These are phyloP conservation scores for Turnix velox DNA, from an alignment of 2,113 vertebrate species.

Conservation along the genomic window DNA sequence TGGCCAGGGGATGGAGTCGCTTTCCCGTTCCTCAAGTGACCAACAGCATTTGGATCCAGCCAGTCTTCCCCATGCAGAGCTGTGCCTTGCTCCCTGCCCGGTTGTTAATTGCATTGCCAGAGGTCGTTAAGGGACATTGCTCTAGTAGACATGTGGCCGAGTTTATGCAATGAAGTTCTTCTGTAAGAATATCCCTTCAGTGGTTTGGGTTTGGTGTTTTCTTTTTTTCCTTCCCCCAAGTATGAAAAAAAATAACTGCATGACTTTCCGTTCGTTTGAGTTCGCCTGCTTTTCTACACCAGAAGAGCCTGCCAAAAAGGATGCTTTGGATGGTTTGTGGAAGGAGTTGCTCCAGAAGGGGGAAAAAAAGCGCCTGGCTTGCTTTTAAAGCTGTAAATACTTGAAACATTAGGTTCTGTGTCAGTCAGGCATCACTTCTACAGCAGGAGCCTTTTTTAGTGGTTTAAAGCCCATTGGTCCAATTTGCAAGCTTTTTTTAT, in stretches of 20 bases:
- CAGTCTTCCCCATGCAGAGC: not conserved
- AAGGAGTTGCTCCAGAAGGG: constrained; percentile 69
- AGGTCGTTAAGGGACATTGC: constrained; percentile 56
- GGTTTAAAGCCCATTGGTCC: not conserved
- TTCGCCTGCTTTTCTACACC: constrained; percentile 70
- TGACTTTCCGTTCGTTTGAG: constrained; percentile 64
- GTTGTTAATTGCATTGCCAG: constrained; percentile 21
- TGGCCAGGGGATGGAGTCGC: not conserved
- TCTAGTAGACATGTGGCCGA: constrained; percentile 34
- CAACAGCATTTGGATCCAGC: not conserved
- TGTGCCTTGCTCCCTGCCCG: not conserved
- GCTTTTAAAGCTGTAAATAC: constrained; percentile 63
- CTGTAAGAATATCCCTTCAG: constrained; percentile 56
- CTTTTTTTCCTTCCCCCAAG: constrained; percentile 48
- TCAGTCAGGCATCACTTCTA: constrained; percentile 43
- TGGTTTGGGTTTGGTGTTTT: constrained; percentile 53
- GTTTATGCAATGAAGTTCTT: constrained; percentile 56
- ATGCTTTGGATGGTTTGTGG: constrained; percentile 73
- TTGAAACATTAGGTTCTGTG: constrained; percentile 62
- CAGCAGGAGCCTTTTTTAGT: constrained; percentile 6
- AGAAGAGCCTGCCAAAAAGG: constrained; percentile 66
- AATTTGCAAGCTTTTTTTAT: not conserved
- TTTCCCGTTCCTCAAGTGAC: not conserved
- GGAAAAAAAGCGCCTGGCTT: constrained; percentile 21
- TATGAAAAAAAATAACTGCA: constrained; percentile 61